Evolutionary conservation across 2,888 invertebrate genomes (phyloP).

Genomic region (Bellardia pandia): DNA sequence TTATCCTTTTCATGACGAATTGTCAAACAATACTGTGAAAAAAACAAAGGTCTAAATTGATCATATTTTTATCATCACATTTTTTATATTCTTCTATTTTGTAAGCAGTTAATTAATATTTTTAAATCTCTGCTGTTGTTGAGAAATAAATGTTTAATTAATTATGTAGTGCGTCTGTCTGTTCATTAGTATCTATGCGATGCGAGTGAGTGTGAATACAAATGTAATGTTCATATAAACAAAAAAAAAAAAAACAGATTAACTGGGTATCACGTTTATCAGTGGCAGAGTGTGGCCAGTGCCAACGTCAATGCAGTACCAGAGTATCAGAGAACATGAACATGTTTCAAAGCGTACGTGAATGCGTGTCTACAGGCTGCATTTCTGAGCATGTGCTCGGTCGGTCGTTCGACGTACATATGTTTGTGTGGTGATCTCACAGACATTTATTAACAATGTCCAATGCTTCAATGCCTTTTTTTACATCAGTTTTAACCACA

Average conservation of each 20-base stretch:
- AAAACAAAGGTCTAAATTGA: too few species aligned
- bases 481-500: constrained; percentile 61
- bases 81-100: neutral
- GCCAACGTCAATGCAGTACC: neutral
- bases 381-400: constrained; percentile 45
- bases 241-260: constrained; percentile 52
- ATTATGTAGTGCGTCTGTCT: constrained; percentile 47
- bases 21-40: too few species aligned
- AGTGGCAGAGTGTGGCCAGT: constrained; percentile 54
- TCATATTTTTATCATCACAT: too few species aligned
- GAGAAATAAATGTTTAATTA: constrained; percentile 62
- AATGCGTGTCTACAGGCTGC: constrained; percentile 45
- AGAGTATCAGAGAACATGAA: constrained; percentile 31
- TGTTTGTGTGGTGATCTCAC: constrained; percentile 35
- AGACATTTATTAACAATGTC: constrained; percentile 57
- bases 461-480: constrained; percentile 49
- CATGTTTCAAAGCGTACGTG: constrained; percentile 38
- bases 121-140: constrained; percentile 41
- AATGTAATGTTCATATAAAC: constrained; percentile 35
- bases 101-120: constrained; percentile 47
- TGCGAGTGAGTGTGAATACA: constrained; percentile 46
- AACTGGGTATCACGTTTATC: constrained; percentile 62
- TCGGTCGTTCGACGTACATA: too few species aligned
- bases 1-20: too few species aligned
- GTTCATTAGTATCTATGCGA: neutral